Base-by-base conservation (phyloP, 2,797 vertebrate species). In the Semaprochilodus insignis region DNA sequence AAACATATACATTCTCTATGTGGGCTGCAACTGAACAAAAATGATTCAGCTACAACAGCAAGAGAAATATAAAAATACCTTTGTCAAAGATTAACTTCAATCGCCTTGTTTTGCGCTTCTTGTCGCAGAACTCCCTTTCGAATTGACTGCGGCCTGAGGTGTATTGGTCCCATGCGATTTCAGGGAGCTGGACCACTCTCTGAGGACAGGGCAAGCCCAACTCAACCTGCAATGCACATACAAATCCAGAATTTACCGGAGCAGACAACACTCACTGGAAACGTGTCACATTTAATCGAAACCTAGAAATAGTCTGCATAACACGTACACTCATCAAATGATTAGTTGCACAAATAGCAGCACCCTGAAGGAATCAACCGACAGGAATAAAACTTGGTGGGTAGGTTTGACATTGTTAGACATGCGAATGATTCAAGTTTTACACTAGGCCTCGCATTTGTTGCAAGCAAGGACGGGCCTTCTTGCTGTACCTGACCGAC, bases 141-240 rank as follows among this genome's bases (percentile, higher is more conserved):
- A 99, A 99, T 88, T 99, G 97, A 10, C 97, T 96, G 74, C 99
- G 96, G 88, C 97, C 97, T 78, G 95, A 97, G 79, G 98, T 99
- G 93, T 99, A 99, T 90, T 99, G 98, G 92, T 99, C 97, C 98
- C 98, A 99, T 2, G 96, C 91, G 54, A 99, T 94, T 77, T 98
- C 97, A 14, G 98, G 98, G 84, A 99, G 95, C 84, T 99, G 97
- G 85, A 99, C 98, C 76, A 99, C 97, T 87, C 97, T 96, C 92
- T 99, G 98, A 79, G 98, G 97, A 88, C 95, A 96, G 36, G 98
- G 98, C 93, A 99, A 91, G 73, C 96, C 97, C 92, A 99, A 88
- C 90, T 96, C 95, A 86, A 96, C 92, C 98, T 99, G 89, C n/a
- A 31, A 21, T 6, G 19, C n/a, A 63, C 34, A 17, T 10, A 31